Percentiles rank a stretch among this genome's conserved stretches.
phyloP scores from a whole-genome alignment of 1,140 invertebrate genomes.

The Mactra quadrangularis region DNA sequence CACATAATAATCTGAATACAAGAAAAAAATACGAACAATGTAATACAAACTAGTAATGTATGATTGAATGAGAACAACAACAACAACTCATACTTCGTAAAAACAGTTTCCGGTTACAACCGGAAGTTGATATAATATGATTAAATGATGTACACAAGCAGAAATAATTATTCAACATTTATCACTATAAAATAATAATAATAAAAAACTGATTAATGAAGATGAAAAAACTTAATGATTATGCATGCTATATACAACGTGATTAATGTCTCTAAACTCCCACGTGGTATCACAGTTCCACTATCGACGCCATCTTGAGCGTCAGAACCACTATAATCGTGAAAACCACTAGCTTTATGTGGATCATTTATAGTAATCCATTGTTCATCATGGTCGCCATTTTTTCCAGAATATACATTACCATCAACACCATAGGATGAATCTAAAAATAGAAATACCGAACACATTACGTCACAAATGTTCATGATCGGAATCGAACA shows the following conservation, averaged over 20 bases:
- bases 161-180: conserved; percentile 9
- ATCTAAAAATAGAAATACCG: conserved; percentile 1
- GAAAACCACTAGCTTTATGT: conserved; percentile 6
- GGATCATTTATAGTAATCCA: conserved; percentile 27
- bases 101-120: no score
- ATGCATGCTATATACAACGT: conserved; percentile 35
- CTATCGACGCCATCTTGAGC: conserved; percentile 4
- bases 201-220: conserved; percentile 27
- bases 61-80: no score
- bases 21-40: no score
- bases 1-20: no score
- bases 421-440: conserved; percentile 7
- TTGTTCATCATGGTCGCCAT: conserved; percentile 1
- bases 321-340: background rate
- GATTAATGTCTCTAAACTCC: background rate
- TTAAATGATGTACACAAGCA: no score
- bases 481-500: background rate
- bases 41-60: no score
- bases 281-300: conserved; percentile 14
- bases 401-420: background rate
- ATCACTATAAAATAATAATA: conserved; percentile 3
- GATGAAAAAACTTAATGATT: conserved; percentile 10
- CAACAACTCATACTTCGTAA: no score
- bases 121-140: no score
- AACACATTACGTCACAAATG: background rate